Percentiles rank a stretch among this genome's conserved stretches.
These are phyloP conservation scores for Acrocephalus kingi DNA, from an alignment of 2,113 vertebrate genomes.

Conservation along the genomic window DNA sequence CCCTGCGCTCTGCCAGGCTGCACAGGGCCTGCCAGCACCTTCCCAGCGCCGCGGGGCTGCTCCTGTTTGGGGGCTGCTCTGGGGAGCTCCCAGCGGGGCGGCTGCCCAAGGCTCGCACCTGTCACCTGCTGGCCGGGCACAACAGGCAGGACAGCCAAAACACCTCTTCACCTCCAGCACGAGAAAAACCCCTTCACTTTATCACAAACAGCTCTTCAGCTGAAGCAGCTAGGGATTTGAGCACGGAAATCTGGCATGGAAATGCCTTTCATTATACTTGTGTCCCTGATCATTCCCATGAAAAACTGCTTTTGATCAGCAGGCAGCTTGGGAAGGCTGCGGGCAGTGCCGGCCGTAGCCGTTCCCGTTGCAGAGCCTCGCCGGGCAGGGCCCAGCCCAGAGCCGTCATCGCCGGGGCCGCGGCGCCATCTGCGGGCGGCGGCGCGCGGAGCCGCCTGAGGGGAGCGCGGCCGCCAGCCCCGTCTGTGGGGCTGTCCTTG, in stretches of 20 bases:
- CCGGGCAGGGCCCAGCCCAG: neutral
- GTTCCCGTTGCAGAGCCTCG: no score
- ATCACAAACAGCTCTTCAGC: neutral
- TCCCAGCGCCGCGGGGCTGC: fast-evolving
- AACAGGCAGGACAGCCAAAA: neutral
- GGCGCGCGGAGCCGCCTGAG: neutral
- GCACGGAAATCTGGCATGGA: neutral
- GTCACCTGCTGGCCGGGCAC: neutral
- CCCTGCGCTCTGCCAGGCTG: fast-evolving
- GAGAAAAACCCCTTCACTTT: neutral
- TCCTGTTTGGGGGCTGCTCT: neutral
- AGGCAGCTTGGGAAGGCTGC: neutral
- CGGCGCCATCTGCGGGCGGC: neutral
- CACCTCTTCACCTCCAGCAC: neutral
- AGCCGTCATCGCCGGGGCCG: neutral
- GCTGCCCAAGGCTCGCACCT: neutral
- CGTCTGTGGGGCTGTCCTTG: fast-evolving
- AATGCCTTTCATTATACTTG: neutral
- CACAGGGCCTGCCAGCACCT: fast-evolving
- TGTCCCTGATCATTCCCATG: neutral
- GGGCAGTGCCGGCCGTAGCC: fast-evolving
- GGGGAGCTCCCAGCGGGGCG: neutral
- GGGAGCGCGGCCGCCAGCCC: neutral
- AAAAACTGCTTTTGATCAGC: neutral
- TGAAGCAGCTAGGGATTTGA: neutral